phyloP scores from a whole-genome alignment of 2,113 vertebrate genomes.

The Myanophis thanlyinensis region DNA sequence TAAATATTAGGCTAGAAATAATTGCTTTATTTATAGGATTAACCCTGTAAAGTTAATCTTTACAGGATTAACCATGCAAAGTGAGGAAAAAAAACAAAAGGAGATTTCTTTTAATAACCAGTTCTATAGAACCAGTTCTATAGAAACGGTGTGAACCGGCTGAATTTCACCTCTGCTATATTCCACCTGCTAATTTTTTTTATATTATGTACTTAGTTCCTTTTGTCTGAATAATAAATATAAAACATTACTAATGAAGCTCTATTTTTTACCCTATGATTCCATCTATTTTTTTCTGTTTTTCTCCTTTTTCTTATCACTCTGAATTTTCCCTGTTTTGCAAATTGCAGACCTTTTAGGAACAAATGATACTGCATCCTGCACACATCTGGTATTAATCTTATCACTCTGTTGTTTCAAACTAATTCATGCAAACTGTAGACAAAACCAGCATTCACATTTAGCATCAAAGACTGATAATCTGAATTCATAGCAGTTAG shows the following conservation, averaged over 20 bases:
- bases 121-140: too few species aligned
- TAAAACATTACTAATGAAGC: neutral
- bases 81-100: too few species aligned
- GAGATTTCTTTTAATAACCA: too few species aligned
- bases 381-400: neutral
- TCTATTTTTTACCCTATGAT: neutral
- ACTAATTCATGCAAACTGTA: neutral
- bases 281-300: neutral
- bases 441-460: neutral
- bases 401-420: neutral
- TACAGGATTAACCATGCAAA: too few species aligned
- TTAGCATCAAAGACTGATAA: neutral
- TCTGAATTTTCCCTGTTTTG: neutral
- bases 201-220: too few species aligned
- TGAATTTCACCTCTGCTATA: too few species aligned
- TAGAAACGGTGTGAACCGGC: too few species aligned
- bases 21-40: too few species aligned
- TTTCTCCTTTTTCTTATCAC: neutral
- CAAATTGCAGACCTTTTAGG: neutral
- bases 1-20: too few species aligned
- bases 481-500: neutral
- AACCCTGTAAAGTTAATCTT: too few species aligned
- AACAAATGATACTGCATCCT: neutral
- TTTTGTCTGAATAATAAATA: neutral
- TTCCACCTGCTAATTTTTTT: too few species aligned